Percentiles rank a stretch among this genome's conserved stretches.
These are phyloP conservation scores for Copsychus sechellarum DNA, from an alignment of 2,113 vertebrate species.

Conservation along the genomic window DNA sequence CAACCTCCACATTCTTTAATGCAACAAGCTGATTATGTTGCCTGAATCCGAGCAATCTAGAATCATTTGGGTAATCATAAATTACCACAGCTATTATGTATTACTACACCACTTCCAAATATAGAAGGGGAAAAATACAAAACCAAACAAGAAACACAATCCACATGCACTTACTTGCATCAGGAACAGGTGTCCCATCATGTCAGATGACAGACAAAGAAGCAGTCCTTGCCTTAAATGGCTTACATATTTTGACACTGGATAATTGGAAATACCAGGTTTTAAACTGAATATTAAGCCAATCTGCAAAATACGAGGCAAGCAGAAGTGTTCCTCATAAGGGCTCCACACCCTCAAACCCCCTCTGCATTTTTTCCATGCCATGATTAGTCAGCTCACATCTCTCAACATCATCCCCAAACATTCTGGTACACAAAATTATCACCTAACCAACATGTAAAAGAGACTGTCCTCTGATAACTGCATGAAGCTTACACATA, in stretches of 20 bases:
- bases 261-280: constrained; percentile 45
- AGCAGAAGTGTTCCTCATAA: constrained; percentile 45
- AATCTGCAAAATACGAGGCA: constrained; percentile 52
- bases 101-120: background rate
- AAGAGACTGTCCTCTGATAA: background rate
- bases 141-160: background rate
- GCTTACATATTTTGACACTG: constrained; percentile 53
- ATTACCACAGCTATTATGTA: background rate
- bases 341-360: background rate
- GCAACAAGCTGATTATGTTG: background rate
- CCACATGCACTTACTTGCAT: constrained; percentile 36
- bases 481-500: background rate
- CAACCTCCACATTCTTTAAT: background rate
- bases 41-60: background rate
- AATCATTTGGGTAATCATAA: background rate
- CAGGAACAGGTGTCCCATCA: constrained; percentile 42
- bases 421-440: background rate
- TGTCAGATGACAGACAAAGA: constrained; percentile 40
- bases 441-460: background rate
- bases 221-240: constrained; percentile 49
- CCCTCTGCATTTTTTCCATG: background rate
- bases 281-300: constrained; percentile 55
- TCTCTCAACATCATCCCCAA: background rate
- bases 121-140: background rate
- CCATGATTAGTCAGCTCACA: background rate